phyloP scores from a whole-genome alignment of 2,888 invertebrate species.

The Agrotis segetum region DNA sequence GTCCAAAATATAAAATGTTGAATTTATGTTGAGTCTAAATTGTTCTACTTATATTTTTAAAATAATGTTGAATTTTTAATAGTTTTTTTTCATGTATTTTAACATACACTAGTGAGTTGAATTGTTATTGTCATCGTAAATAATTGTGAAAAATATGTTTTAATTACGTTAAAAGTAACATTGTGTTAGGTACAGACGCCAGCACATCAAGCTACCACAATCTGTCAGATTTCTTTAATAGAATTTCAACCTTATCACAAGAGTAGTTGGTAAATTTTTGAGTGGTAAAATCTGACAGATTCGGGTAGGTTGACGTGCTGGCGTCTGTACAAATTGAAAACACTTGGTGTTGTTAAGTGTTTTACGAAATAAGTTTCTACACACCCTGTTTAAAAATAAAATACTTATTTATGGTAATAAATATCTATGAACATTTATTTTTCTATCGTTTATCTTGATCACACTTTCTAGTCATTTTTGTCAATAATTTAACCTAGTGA shows the following conservation, averaged over 20 bases:
- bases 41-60: constrained; percentile 30
- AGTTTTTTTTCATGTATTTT: constrained; percentile 10
- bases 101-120: constrained; percentile 16
- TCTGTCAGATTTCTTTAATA: too few relatives aligned
- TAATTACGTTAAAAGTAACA: constrained; percentile 13
- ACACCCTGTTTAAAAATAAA: constrained; percentile 41
- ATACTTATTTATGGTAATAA: constrained; percentile 37
- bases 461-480: constrained; percentile 65
- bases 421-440: constrained; percentile 44
- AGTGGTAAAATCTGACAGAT: too few relatives aligned
- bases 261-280: too few relatives aligned
- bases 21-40: constrained; percentile 47
- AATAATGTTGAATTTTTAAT: constrained; percentile 27
- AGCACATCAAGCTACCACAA: too few relatives aligned
- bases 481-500: constrained; percentile 31
- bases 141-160: constrained; percentile 24
- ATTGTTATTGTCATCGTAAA: constrained; percentile 35
- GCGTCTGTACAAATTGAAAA: constrained; percentile 36
- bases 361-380: constrained; percentile 39
- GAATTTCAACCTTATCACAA: too few relatives aligned
- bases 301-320: too few relatives aligned
- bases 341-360: constrained; percentile 24
- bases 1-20: constrained; percentile 58
- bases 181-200: constrained; percentile 36
- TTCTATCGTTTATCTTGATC: constrained; percentile 43